Conservation (phyloP, 2,113 vertebrate genomes). For the Holacanthus passer region DNA sequence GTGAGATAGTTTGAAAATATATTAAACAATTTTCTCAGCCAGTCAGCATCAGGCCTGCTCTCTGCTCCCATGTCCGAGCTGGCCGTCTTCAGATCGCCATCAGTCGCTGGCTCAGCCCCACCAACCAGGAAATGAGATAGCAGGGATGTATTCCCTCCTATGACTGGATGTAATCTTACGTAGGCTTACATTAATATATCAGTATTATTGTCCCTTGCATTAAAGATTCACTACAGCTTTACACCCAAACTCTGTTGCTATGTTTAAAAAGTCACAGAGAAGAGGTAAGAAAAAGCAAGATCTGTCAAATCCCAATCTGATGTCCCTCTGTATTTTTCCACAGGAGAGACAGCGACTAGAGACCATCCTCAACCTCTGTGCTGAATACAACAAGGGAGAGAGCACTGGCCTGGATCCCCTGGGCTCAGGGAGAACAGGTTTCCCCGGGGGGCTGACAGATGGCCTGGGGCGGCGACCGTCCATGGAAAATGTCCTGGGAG, state of each 20-base stretch:
- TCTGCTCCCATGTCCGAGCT: not conserved
- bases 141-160: not conserved
- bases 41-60: not conserved
- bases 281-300: not conserved
- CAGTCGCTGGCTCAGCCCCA: not conserved
- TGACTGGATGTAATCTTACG: not conserved
- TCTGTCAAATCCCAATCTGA: slow-evolving; percentile 8
- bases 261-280: not conserved
- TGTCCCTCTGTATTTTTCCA: not conserved
- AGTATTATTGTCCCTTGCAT: not conserved
- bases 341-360: slow-evolving; percentile 94
- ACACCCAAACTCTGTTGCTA: not conserved
- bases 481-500: slow-evolving; percentile 58
- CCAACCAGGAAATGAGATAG: not conserved
- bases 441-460: slow-evolving; percentile 61
- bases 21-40: not conserved
- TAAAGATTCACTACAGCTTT: not conserved
- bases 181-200: not conserved
- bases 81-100: slow-evolving; percentile 5
- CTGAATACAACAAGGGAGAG: slow-evolving; percentile 92
- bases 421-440: slow-evolving; percentile 49
- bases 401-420: slow-evolving; percentile 51
- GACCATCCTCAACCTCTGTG: slow-evolving; percentile 96
- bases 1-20: not conserved
- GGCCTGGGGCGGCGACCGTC: slow-evolving; percentile 53